Evolutionary conservation across 2,888 invertebrate species (phyloP).

Genomic region (Drosophila anomalipes): DNA sequence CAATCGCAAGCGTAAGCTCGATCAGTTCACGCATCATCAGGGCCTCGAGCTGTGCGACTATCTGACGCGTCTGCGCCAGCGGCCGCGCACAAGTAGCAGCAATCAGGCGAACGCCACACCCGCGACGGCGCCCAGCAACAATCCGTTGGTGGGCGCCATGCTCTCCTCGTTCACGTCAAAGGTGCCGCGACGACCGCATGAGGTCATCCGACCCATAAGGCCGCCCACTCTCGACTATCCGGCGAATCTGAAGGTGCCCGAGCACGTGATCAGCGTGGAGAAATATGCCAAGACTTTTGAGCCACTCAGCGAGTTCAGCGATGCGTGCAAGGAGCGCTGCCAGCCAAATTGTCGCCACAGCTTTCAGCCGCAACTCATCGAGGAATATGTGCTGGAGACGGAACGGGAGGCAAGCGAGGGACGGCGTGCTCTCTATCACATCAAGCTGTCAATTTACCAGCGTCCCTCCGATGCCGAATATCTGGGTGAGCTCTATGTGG

Average conservation of each 20-base stretch:
- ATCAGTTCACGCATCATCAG: conserved; percentile 92
- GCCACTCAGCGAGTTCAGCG: conserved; percentile 85
- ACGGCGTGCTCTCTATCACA: conserved; percentile 90
- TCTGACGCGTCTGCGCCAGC: conserved; percentile 82
- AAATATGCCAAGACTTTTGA: conserved; percentile 85
- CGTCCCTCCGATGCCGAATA: conserved; percentile 95
- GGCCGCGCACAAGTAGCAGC: conserved; percentile 74
- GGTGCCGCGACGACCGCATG: conserved; percentile 83
- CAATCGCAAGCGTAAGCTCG: conserved; percentile 94
- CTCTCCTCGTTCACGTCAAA: conserved; percentile 83
- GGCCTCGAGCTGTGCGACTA: conserved; percentile 89
- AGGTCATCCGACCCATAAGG: conserved; percentile 88
- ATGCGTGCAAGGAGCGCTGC: conserved; percentile 86
- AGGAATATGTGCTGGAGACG: conserved; percentile 95
- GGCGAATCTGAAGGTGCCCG: conserved; percentile 87
- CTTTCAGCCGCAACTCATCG: conserved; percentile 91
- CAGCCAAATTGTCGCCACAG: conserved; percentile 74
- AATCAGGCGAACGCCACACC: conserved; percentile 64
- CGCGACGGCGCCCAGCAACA: conserved; percentile 76
- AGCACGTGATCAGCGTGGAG: conserved; percentile 83
- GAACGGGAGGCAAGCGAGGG: conserved; percentile 88
- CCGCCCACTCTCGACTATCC: conserved; percentile 88
- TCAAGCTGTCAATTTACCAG: conserved; percentile 94
- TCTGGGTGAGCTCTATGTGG: conserved; percentile 95
- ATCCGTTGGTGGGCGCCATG: conserved; percentile 81